Conservation (phyloP, 2,888 invertebrate genomes). For the Globia sparganii region DNA sequence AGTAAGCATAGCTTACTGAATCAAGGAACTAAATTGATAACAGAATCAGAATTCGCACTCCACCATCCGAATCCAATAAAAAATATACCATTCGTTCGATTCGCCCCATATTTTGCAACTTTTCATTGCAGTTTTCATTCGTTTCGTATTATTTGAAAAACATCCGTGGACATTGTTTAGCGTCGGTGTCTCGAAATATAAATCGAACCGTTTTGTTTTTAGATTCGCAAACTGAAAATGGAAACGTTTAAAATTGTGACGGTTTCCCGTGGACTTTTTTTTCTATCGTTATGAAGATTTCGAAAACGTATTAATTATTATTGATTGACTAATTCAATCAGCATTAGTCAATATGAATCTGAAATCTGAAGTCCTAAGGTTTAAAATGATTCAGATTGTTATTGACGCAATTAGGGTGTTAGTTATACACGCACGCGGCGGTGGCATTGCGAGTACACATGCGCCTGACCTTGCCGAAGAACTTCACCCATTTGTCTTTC, state of each 20-base stretch:
- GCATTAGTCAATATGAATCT: not conserved
- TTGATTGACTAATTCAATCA: not conserved
- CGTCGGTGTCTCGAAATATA: constrained; percentile 41
- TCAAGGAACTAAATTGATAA: not conserved
- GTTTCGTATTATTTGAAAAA: constrained; percentile 56
- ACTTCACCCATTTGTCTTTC: not conserved
- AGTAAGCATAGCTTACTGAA: not conserved
- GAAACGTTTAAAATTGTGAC: constrained; percentile 15
- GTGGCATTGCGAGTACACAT: too few species aligned
- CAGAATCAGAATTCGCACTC: not conserved
- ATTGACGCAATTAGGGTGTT: too few species aligned
- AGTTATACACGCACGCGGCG: too few species aligned
- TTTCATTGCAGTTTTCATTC: constrained; percentile 32
- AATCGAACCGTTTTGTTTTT: constrained; percentile 38
- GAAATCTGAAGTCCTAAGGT: not conserved
- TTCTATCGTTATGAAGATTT: not conserved
- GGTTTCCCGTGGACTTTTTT: not conserved
- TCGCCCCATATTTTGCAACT: constrained; percentile 24
- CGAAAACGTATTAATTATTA: not conserved
- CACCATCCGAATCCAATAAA: constrained; percentile 21
- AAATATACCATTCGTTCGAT: constrained; percentile 1
- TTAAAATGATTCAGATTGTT: too few species aligned
- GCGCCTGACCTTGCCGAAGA: too few species aligned
- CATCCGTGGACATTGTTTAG: constrained; percentile 49
- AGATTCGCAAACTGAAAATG: constrained; percentile 21